These are phyloP conservation scores for Drosophila mimetica DNA, from an alignment of 2,888 invertebrate species.

Conservation along the genomic window DNA sequence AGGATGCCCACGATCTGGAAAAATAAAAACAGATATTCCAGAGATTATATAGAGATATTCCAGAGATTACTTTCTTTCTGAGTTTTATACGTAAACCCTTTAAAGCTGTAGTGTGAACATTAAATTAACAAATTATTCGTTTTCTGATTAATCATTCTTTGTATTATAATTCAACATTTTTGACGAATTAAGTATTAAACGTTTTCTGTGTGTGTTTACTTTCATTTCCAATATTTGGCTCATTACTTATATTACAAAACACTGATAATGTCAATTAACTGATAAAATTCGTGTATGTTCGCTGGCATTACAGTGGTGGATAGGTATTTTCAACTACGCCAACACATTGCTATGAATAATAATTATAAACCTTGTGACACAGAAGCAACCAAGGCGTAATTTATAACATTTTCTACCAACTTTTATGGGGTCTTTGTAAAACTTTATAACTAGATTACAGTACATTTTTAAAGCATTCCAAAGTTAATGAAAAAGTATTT, in stretches of 20 bases:
- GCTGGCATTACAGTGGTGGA: conserved; percentile 7
- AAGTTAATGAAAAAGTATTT: too few species aligned
- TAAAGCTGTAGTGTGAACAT: too few species aligned
- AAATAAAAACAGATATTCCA: too few species aligned
- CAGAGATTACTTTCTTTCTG: too few species aligned
- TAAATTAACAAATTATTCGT: too few species aligned
- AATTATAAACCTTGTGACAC: conserved; percentile 26
- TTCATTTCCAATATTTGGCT: neutral
- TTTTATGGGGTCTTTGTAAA: conserved; percentile 5
- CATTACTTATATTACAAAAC: conserved; percentile 10
- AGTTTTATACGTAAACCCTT: too few species aligned
- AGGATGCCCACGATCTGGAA: conserved; percentile 89
- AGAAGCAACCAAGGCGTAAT: conserved; percentile 27
- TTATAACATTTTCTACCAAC: neutral
- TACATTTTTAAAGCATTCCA: too few species aligned
- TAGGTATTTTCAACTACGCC: conserved; percentile 15
- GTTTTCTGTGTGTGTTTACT: too few species aligned
- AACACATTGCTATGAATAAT: conserved; percentile 1
- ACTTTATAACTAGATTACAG: neutral
- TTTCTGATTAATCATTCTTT: too few species aligned
- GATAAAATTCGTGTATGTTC: conserved; percentile 13
- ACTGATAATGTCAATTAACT: conserved; percentile 29
- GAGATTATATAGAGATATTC: too few species aligned
- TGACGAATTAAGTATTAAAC: too few species aligned
- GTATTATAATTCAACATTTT: too few species aligned